These are phyloP conservation scores for Venturia canescens DNA, from an alignment of 1,140 invertebrate genomes.

Conservation along the genomic window DNA sequence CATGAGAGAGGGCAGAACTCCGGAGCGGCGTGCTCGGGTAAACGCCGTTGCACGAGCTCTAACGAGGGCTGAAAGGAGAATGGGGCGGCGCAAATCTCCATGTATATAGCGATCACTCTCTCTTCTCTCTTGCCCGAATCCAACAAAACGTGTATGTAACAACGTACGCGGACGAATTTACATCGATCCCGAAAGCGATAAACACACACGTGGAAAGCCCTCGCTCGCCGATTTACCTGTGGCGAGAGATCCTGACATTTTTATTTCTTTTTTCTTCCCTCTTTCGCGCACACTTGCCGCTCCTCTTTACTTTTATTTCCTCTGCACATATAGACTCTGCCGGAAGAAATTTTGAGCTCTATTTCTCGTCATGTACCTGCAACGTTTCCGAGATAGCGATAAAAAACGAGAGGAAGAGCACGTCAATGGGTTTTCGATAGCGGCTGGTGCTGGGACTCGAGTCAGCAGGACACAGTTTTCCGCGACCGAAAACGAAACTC, in stretches of 20 bases:
- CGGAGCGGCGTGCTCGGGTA: neutral
- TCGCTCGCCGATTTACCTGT: too few relatives aligned
- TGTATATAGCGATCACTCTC: too few relatives aligned
- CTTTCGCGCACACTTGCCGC: too few relatives aligned
- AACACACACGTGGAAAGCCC: too few relatives aligned
- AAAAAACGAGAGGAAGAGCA: neutral
- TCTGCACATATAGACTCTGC: too few relatives aligned
- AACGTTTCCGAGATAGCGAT: neutral
- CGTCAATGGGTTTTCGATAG: conserved; percentile 6
- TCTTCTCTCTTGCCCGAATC: too few relatives aligned
- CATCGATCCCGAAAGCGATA: neutral
- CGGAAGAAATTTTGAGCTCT: neutral
- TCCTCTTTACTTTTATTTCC: too few relatives aligned
- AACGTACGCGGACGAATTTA: neutral
- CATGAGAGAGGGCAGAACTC: conserved; percentile 50
- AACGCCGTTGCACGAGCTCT: conserved; percentile 54
- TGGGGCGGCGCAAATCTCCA: neutral
- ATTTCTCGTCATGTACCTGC: neutral
- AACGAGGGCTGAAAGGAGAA: conserved; percentile 60
- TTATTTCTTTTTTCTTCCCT: too few relatives aligned
- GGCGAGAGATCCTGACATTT: too few relatives aligned
- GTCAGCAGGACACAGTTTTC: neutral
- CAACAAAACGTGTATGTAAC: neutral
- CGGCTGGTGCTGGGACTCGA: neutral
- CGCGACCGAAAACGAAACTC: neutral